phyloP scores from a whole-genome alignment of 1,140 invertebrate species.

The Monochamus saltuarius region DNA sequence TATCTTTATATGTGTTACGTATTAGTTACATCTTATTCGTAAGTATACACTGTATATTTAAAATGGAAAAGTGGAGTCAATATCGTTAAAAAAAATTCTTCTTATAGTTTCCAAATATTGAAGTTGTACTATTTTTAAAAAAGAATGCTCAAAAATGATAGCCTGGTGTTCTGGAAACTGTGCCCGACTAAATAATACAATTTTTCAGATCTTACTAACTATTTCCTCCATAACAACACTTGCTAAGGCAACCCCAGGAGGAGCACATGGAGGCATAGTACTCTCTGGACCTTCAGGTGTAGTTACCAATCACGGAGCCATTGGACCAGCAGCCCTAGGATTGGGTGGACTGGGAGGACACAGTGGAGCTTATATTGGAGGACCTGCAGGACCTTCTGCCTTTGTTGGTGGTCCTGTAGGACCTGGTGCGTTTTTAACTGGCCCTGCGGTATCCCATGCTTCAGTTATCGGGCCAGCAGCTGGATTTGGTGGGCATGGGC shows the following conservation, averaged over 20 bases:
- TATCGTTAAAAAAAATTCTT: too few relatives aligned
- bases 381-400: slow-evolving; percentile 4
- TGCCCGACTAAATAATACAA: too few relatives aligned
- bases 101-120: too few relatives aligned
- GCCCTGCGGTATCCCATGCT: slow-evolving; percentile 4
- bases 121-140: too few relatives aligned
- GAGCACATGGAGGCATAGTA: slow-evolving; percentile 1
- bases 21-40: too few relatives aligned
- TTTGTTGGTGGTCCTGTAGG: background rate
- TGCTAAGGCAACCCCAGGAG: background rate
- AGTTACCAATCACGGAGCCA: slow-evolving; percentile 3
- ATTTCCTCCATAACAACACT: slow-evolving; percentile 4
- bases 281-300: slow-evolving; percentile 2
- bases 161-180: too few relatives aligned
- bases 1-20: too few relatives aligned
- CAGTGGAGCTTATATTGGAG: slow-evolving; percentile 1
- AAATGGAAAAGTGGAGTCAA: too few relatives aligned
- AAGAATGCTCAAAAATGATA: too few relatives aligned
- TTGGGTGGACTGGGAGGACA: background rate
- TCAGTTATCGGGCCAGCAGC: slow-evolving; percentile 4
- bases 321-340: slow-evolving; percentile 1
- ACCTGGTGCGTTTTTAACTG: background rate
- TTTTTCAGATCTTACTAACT: slow-evolving; percentile 17
- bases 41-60: too few relatives aligned
- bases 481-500: background rate